phyloP scores from a whole-genome alignment of 2,113 vertebrate species.

The Neogobius melanostomus region DNA sequence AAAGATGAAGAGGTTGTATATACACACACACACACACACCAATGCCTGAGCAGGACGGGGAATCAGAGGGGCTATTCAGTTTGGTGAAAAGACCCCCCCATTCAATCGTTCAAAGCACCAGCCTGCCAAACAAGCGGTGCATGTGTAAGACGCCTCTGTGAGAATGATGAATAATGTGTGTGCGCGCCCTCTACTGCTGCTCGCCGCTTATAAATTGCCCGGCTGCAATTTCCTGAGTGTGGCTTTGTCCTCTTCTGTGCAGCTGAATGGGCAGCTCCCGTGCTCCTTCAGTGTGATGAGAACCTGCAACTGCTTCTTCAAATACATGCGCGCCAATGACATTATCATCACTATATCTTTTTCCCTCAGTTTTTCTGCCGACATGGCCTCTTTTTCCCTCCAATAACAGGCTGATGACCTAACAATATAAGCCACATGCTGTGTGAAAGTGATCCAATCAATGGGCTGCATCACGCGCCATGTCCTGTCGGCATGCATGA shows the following conservation, averaged over 20 bases:
- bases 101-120: slow-evolving; percentile 68
- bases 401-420: slow-evolving; percentile 45
- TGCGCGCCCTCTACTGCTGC: slow-evolving; percentile 48
- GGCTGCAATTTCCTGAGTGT: slow-evolving; percentile 69
- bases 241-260: slow-evolving; percentile 72
- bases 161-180: slow-evolving; percentile 32
- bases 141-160: slow-evolving; percentile 13
- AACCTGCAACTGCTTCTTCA: slow-evolving; percentile 57
- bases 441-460: slow-evolving; percentile 58
- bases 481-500: slow-evolving; percentile 15
- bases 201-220: slow-evolving; percentile 66
- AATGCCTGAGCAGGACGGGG: slow-evolving; percentile 10
- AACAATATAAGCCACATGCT: slow-evolving; percentile 56
- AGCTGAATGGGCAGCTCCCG: slow-evolving; percentile 77
- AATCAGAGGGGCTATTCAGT: slow-evolving; percentile 70
- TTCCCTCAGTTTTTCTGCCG: not conserved
- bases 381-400: not conserved
- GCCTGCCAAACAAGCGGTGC: slow-evolving; percentile 54
- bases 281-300: slow-evolving; percentile 60
- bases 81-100: slow-evolving; percentile 62
- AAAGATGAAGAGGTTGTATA: slow-evolving; percentile 57
- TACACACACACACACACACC: slow-evolving; percentile 37
- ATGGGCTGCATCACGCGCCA: slow-evolving; percentile 18
- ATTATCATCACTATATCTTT: too few relatives aligned
- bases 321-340: slow-evolving; percentile 12